Evolutionary conservation across 2,888 invertebrate species (phyloP).

Genomic region (Neoitamus cyanurus): DNA sequence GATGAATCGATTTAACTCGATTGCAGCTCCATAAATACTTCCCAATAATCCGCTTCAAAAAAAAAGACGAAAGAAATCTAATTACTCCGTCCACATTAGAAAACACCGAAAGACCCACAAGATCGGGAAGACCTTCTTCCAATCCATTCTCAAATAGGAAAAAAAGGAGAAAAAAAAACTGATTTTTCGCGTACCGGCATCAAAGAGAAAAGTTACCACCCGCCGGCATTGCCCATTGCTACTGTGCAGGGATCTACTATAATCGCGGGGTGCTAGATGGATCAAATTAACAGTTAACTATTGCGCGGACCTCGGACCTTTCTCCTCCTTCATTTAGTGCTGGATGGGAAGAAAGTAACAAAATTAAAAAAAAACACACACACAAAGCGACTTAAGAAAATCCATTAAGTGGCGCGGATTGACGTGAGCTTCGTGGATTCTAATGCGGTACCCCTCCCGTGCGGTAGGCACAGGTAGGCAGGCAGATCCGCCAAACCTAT

Average conservation of each 20-base stretch:
- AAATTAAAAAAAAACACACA: neutral
- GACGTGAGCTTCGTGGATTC: neutral
- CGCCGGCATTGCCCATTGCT: neutral
- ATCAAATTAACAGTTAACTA: slow-evolving; percentile 27
- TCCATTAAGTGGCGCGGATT: neutral
- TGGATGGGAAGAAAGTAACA: neutral
- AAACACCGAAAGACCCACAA: neutral
- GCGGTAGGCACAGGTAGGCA: too few relatives aligned
- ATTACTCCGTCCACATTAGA: neutral
- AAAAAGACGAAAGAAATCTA: neutral
- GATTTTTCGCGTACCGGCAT: neutral
- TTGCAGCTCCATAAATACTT: neutral
- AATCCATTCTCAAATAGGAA: neutral
- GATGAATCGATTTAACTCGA: neutral
- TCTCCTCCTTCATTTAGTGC: neutral
- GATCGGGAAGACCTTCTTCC: neutral
- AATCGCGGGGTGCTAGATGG: neutral
- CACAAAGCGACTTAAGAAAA: neutral
- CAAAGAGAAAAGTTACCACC: slow-evolving; percentile 1
- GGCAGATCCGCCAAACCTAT: neutral
- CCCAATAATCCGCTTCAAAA: neutral
- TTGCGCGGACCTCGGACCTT: neutral
- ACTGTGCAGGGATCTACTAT: neutral
- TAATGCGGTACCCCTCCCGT: neutral
- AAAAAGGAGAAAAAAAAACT: neutral